Evolutionary conservation across 2,113 vertebrate species (phyloP), one percentile per base, ranked within the genome.

Genomic region (Sardina pilchardus): DNA sequence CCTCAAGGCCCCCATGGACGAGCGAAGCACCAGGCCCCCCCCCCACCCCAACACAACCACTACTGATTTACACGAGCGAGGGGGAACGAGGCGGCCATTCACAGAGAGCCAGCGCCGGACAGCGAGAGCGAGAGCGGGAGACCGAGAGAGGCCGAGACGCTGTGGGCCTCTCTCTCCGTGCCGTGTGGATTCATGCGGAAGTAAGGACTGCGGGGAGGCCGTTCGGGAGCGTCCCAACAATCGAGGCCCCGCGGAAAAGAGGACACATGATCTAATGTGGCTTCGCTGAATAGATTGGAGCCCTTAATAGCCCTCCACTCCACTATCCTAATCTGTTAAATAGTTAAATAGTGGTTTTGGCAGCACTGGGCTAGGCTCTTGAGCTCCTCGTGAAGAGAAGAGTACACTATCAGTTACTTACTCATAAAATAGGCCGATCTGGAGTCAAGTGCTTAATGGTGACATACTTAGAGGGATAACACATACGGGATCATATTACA

Each of bases 221-320:
- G 53, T 59, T 59, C 21, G 6, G 6, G 53, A 59, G 53, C 5
- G 53, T 24, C 53, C 53, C 21, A 59, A 59, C 53, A 59, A 59
- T 59, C 53, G 19, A 71, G 48, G 63, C 26, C 63, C 63, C 53
- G 19, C 19, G 24, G 53, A 59, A 59, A 71, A 71, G 63, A 30
- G 63, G 63, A 71, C 63, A 59, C 53, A 59, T 59, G 53, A 59
- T 59, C 63, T 26, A 34, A 71, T 71, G 63, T 71, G 63, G 63
- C 63, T 71, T 30, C 12, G 26, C 63, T 71, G 63, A 9, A 71
- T 71, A 34, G 26, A 71, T 71, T 9, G 6, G 30, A 34, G 63
- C 26, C 63, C 63, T 34, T 71, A 30, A 71, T 34, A 30, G 26
- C 63, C 63, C 63, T 71, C 30, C 63, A 71, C 63, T 14, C 14